These are phyloP conservation scores for Pediacus dermestoides DNA, from an alignment of 2,888 invertebrate genomes.

Conservation along the genomic window DNA sequence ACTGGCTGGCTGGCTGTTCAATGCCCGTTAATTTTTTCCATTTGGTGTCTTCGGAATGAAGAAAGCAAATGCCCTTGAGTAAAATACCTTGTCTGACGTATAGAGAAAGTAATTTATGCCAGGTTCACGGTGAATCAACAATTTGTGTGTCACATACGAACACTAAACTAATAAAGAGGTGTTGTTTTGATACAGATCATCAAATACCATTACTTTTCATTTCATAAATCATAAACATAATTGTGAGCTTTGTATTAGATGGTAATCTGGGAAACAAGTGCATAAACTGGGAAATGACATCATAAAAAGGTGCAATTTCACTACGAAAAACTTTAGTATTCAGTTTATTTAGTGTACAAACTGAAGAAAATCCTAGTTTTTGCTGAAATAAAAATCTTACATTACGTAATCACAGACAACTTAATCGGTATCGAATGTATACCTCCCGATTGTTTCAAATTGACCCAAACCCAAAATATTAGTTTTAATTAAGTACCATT, in stretches of 20 bases:
- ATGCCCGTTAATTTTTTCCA: slow-evolving; percentile 8
- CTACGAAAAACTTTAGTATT: too few species aligned
- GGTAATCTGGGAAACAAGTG: too few species aligned
- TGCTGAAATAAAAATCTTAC: too few species aligned
- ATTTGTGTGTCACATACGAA: slow-evolving; percentile 20
- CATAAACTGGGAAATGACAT: too few species aligned
- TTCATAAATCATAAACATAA: background rate
- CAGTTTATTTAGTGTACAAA: too few species aligned
- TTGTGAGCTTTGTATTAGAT: background rate
- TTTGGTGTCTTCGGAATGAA: slow-evolving; percentile 18
- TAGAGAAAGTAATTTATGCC: slow-evolving; percentile 27
- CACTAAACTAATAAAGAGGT: background rate
- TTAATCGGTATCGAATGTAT: too few species aligned
- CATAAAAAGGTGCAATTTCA: too few species aligned
- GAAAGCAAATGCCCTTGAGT: slow-evolving; percentile 31
- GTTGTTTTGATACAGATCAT: background rate
- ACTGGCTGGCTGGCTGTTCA: slow-evolving; percentile 10
- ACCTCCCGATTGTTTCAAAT: too few species aligned
- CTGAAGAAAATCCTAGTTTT: too few species aligned
- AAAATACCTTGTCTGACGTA: slow-evolving; percentile 24
- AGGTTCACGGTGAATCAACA: slow-evolving; percentile 22
- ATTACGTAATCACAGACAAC: too few species aligned
- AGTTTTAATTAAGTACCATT: too few species aligned
- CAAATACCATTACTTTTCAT: slow-evolving; percentile 1
- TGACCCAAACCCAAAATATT: too few species aligned